Conservation (phyloP, 2,113 vertebrate genomes). For the Apeltes quadracus region DNA sequence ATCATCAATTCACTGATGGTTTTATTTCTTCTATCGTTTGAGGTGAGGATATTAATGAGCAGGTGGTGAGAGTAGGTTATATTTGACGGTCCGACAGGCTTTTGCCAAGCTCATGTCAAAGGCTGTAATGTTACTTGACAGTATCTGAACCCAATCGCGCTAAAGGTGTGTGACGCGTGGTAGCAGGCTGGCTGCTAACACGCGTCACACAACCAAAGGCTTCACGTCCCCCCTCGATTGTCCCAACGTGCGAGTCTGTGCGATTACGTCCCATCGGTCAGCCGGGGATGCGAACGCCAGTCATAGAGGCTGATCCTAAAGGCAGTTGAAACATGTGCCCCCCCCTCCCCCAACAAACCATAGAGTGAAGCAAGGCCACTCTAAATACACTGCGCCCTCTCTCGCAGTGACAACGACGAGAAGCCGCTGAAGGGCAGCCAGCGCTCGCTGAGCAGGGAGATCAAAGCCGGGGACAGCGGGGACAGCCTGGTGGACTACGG, state of each 20-base stretch:
- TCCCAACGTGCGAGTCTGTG: constrained; percentile 19
- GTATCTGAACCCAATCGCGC: neutral
- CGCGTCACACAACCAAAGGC: neutral
- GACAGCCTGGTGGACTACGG: constrained; percentile 97
- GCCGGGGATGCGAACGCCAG: constrained; percentile 36
- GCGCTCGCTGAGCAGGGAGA: constrained; percentile 85
- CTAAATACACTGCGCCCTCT: constrained; percentile 52
- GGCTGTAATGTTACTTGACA: neutral
- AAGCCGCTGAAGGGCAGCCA: constrained; percentile 95
- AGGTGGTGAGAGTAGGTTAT: too few species aligned
- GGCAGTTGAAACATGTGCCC: constrained; percentile 16
- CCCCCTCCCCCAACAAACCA: constrained; percentile 32
- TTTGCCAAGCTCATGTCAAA: neutral
- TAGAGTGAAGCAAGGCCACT: constrained; percentile 64
- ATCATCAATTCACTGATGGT: too few species aligned
- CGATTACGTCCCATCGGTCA: constrained; percentile 37
- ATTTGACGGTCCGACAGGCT: neutral
- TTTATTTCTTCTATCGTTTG: too few species aligned
- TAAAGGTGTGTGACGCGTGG: too few species aligned
- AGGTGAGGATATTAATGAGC: neutral
- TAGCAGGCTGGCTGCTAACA: neutral
- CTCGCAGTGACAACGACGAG: constrained; percentile 91
- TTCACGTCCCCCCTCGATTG: neutral
- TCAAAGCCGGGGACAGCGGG: constrained; percentile 89
- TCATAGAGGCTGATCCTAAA: constrained; percentile 30